Evolutionary conservation across 2,888 invertebrate genomes (phyloP).

Genomic region (Anagyrus pseudococci): DNA sequence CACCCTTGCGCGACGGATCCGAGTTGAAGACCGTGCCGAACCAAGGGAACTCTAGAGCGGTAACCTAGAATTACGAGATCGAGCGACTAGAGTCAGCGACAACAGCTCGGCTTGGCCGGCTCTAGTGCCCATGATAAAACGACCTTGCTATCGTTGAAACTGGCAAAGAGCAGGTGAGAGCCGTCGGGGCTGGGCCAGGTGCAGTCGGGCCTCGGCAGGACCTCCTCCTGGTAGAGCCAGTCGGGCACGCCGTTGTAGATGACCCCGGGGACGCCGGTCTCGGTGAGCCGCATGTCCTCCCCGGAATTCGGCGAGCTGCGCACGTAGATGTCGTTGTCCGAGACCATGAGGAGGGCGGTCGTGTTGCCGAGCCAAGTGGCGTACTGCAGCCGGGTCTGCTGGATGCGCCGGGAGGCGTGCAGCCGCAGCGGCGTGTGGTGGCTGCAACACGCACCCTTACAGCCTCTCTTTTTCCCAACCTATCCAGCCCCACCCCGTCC

Average conservation of each 20-base stretch:
- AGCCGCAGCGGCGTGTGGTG: constrained; percentile 86
- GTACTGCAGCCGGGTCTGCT: constrained; percentile 79
- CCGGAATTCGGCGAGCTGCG: constrained; percentile 73
- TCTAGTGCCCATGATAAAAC: too few relatives aligned
- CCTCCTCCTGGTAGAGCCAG: constrained; percentile 97
- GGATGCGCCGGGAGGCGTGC: constrained; percentile 74
- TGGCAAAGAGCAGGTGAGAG: constrained; percentile 81
- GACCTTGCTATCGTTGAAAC: constrained; percentile 78
- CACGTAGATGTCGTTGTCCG: constrained; percentile 89
- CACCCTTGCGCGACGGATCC: constrained; percentile 66
- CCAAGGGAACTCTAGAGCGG: constrained; percentile 72
- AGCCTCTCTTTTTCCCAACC: too few relatives aligned
- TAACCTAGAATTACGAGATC: constrained; percentile 42
- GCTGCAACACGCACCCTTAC: too few relatives aligned
- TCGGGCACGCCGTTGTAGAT: constrained; percentile 94
- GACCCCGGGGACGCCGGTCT: constrained; percentile 77
- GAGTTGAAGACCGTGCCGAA: constrained; percentile 68
- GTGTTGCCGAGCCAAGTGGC: constrained; percentile 84
- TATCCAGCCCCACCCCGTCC: too few relatives aligned
- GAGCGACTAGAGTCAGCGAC: not conserved
- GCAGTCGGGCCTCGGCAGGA: constrained; percentile 80
- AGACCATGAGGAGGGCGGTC: constrained; percentile 79
- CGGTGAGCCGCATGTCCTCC: constrained; percentile 75
- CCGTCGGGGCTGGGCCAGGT: constrained; percentile 87
- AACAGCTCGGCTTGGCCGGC: not conserved